phyloP scores from a whole-genome alignment of 2,888 invertebrate species.

The Drosophila merina region DNA sequence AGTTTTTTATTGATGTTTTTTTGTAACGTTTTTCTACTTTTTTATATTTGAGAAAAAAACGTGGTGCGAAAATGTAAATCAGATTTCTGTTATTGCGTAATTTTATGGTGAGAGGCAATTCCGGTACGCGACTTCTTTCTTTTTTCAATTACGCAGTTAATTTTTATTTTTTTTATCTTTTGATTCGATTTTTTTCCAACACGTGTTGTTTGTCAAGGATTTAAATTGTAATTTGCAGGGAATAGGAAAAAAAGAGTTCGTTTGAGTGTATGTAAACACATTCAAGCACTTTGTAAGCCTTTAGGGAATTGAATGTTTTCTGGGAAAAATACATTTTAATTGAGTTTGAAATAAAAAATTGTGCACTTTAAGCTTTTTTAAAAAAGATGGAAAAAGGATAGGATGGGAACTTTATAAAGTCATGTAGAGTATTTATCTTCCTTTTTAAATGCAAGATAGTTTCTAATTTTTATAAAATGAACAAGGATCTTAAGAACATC shows the following conservation, averaged over 20 bases:
- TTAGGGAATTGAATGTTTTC: background rate
- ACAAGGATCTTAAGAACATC: background rate
- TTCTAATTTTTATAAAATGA: too few species aligned
- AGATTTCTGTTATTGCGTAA: conserved; percentile 65
- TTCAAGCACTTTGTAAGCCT: conserved; percentile 16
- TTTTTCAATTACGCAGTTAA: conserved; percentile 57
- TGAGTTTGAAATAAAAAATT: background rate
- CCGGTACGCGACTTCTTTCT: conserved; percentile 26
- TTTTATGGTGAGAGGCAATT: conserved; percentile 44
- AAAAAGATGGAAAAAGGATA: too few species aligned
- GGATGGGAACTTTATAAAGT: too few species aligned
- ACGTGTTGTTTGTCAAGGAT: conserved; percentile 31
- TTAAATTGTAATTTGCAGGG: conserved; percentile 14
- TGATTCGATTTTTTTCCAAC: conserved; percentile 7
- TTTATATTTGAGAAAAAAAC: conserved; percentile 25
- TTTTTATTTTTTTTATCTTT: conserved; percentile 22
- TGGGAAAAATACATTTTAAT: conserved; percentile 8
- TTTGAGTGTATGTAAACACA: conserved; percentile 30
- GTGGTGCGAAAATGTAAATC: conserved; percentile 66
- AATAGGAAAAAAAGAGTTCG: conserved; percentile 4
- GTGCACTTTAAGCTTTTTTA: too few species aligned
- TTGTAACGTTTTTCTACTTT: background rate
- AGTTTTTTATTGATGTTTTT: conserved; percentile 50
- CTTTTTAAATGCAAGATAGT: too few species aligned
- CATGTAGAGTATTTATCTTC: too few species aligned